Conservation (phyloP, 2,888 invertebrate species). For the Noctuana brunneofusca region DNA sequence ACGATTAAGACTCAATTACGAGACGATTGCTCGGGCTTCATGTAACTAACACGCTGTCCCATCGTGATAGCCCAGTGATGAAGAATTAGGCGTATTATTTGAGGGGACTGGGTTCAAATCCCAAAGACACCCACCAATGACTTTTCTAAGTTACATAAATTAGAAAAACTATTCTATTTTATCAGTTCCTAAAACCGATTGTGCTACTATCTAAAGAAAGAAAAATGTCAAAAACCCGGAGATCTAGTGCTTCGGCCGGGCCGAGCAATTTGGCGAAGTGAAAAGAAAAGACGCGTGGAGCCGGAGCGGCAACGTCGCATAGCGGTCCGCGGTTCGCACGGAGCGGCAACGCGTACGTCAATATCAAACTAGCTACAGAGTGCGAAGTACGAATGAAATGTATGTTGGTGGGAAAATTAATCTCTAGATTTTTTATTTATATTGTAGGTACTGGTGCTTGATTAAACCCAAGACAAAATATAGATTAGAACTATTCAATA, state of each 20-base stretch:
- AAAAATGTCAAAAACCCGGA: slow-evolving; percentile 9
- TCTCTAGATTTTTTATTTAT: no score
- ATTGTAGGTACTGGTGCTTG: no score
- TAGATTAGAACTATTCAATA: no score
- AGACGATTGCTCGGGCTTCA: no score
- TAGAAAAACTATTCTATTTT: not conserved
- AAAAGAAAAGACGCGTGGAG: slow-evolving; percentile 34
- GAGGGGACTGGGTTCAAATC: no score
- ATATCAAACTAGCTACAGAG: slow-evolving; percentile 12
- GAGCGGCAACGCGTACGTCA: slow-evolving; percentile 30
- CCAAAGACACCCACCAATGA: no score
- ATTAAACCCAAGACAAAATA: no score
- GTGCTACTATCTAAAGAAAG: not conserved
- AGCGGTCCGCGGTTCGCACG: slow-evolving; percentile 54
- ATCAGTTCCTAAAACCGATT: slow-evolving; percentile 1
- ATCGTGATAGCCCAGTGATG: no score
- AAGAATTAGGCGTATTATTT: no score
- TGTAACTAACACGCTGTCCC: no score
- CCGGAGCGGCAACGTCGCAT: slow-evolving; percentile 42
- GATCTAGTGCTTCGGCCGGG: not conserved
- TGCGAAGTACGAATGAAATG: slow-evolving; percentile 4
- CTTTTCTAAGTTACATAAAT: no score
- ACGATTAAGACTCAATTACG: no score
- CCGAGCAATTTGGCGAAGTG: slow-evolving; percentile 29
- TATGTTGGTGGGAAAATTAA: slow-evolving; percentile 21